Evolutionary conservation across 2,113 vertebrate species (phyloP).

Genomic region (Plecotus auritus): DNA sequence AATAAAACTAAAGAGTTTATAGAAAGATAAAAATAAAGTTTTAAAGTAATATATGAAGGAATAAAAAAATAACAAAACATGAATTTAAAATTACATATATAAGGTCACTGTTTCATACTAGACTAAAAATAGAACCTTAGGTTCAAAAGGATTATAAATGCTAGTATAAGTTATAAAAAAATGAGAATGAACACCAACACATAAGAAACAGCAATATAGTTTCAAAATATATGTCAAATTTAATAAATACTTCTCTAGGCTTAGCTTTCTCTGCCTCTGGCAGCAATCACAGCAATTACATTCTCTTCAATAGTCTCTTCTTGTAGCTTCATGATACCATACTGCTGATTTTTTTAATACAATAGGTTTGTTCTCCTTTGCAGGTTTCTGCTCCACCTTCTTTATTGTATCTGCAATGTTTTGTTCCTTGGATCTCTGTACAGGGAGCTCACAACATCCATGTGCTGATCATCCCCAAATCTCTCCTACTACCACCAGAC

Average conservation of each 20-base stretch:
- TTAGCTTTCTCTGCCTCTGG: background rate
- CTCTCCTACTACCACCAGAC: background rate
- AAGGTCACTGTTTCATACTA: background rate
- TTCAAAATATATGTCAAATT: background rate
- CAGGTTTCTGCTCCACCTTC: background rate
- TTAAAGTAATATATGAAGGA: background rate
- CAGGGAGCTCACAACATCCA: background rate
- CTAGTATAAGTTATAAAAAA: background rate
- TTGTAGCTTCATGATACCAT: background rate
- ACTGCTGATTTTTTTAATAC: background rate
- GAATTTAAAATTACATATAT: background rate
- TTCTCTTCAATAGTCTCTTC: background rate
- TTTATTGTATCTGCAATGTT: background rate
- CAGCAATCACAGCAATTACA: background rate
- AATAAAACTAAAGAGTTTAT: background rate
- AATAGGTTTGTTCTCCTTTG: background rate
- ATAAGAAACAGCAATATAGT: background rate
- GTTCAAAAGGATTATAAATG: background rate
- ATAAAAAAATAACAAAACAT: background rate
- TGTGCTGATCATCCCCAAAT: accelerated
- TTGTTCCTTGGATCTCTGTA: background rate
- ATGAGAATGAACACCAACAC: background rate
- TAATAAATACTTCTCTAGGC: background rate
- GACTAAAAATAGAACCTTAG: background rate
- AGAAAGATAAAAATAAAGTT: background rate